Evolutionary conservation across 1,140 invertebrate genomes (phyloP).

Genomic region (Dreissena rostriformis): DNA sequence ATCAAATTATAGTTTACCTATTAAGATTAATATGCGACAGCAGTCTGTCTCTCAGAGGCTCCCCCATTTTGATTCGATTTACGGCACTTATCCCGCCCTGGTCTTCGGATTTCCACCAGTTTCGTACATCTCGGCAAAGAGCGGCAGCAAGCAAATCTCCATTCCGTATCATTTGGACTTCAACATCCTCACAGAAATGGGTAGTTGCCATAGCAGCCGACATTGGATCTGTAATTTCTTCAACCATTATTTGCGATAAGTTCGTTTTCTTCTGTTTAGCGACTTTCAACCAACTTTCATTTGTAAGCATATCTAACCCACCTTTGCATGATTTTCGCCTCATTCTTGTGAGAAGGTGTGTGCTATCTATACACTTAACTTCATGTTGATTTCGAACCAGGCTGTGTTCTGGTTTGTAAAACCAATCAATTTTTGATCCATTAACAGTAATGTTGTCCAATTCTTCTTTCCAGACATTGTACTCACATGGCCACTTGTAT

Average conservation of each 20-base stretch:
- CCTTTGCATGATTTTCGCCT: slow-evolving; percentile 48
- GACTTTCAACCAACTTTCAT: slow-evolving; percentile 46
- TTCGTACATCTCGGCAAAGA: slow-evolving; percentile 44
- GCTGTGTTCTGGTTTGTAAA: slow-evolving; percentile 4
- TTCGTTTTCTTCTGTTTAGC: slow-evolving; percentile 34
- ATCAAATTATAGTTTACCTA: not conserved
- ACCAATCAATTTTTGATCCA: not conserved
- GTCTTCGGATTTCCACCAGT: slow-evolving; percentile 57
- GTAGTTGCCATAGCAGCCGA: slow-evolving; percentile 39
- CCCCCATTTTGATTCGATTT: not conserved
- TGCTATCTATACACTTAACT: slow-evolving; percentile 51
- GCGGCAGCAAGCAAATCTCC: slow-evolving; percentile 37
- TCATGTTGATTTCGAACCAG: slow-evolving; percentile 33
- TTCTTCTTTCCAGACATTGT: not conserved
- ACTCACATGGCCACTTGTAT: not conserved
- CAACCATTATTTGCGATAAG: slow-evolving; percentile 43
- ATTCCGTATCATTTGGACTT: slow-evolving; percentile 33
- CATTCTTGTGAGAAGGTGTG: slow-evolving; percentile 48
- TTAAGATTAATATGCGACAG: not conserved
- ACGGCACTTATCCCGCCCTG: not conserved
- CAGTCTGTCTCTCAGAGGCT: not conserved
- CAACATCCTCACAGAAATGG: slow-evolving; percentile 47
- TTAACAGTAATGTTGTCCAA: not conserved
- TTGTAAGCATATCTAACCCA: slow-evolving; percentile 50
- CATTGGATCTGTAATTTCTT: slow-evolving; percentile 53